Percentiles rank a stretch among this genome's conserved stretches.
These are phyloP conservation scores for Eulemur albifrons DNA, from an alignment of 2,797 vertebrate species.

Conservation along the genomic window DNA sequence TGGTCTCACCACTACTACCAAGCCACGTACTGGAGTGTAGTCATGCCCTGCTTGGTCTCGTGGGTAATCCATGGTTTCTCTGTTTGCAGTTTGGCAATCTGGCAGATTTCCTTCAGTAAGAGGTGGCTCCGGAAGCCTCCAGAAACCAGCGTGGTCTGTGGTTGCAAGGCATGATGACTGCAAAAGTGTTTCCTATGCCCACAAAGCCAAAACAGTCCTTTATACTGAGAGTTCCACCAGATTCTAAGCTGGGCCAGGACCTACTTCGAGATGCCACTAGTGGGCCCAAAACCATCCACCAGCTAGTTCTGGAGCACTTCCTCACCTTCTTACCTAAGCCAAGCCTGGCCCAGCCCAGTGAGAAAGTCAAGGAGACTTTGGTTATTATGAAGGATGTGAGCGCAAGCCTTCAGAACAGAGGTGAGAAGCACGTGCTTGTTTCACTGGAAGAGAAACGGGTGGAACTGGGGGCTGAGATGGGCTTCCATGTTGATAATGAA, in stretches of 20 bases:
- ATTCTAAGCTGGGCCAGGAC: slow-evolving; percentile 64
- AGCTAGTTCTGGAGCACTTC: slow-evolving; percentile 75
- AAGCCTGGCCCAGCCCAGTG: neutral
- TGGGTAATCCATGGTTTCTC: slow-evolving; percentile 44
- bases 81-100: slow-evolving; percentile 26
- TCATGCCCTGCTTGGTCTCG: neutral
- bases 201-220: slow-evolving; percentile 66
- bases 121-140: neutral
- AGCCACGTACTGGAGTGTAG: neutral
- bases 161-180: slow-evolving; percentile 51
- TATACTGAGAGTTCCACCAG: slow-evolving; percentile 65
- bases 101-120: slow-evolving; percentile 4
- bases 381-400: slow-evolving; percentile 64
- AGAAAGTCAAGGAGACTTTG: slow-evolving; percentile 63
- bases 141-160: slow-evolving; percentile 19
- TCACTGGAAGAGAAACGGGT: neutral
- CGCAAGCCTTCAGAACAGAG: slow-evolving; percentile 49
- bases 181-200: slow-evolving; percentile 59
- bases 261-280: slow-evolving; percentile 45
- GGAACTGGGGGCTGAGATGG: neutral
- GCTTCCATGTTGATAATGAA: neutral
- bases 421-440: slow-evolving; percentile 47
- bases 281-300: slow-evolving; percentile 70
- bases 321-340: slow-evolving; percentile 68
- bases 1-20: neutral